These are phyloP conservation scores for Trogon melanurus DNA, from an alignment of 2,113 vertebrate species.

Conservation along the genomic window DNA sequence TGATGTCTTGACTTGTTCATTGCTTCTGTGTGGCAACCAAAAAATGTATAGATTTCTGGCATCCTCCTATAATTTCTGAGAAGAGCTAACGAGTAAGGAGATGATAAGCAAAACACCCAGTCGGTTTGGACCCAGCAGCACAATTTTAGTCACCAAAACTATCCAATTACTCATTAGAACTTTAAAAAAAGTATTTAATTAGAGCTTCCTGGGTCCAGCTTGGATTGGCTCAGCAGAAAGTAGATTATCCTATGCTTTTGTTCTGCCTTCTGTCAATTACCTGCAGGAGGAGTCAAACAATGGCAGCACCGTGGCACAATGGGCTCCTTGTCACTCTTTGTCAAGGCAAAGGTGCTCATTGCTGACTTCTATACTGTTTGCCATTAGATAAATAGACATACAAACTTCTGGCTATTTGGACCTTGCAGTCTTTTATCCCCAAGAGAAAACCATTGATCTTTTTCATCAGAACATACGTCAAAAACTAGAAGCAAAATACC, in stretches of 20 bases:
- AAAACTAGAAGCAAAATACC: slow-evolving; percentile 54
- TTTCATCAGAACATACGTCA: slow-evolving; percentile 59
- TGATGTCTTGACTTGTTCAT: not conserved
- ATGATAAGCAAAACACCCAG: not conserved
- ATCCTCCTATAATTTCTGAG: not conserved
- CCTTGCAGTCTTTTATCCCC: slow-evolving; percentile 22
- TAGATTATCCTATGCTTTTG: not conserved
- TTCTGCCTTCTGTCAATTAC: not conserved
- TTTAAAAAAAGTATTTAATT: not conserved
- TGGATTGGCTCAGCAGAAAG: not conserved
- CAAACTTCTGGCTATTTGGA: slow-evolving; percentile 13
- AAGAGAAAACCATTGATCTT: slow-evolving; percentile 53
- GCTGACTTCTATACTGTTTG: slow-evolving; percentile 15
- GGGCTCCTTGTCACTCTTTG: not conserved
- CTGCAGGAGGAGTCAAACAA: not conserved
- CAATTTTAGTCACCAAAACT: not conserved
- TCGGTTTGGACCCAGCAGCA: not conserved
- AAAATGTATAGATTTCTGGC: not conserved
- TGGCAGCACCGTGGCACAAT: not conserved
- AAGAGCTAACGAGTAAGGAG: not conserved
- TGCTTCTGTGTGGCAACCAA: not conserved
- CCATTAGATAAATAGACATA: slow-evolving; percentile 46
- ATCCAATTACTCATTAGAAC: not conserved
- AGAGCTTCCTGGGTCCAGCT: not conserved
- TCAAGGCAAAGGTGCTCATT: slow-evolving; percentile 31